Evolutionary conservation across 1,140 invertebrate genomes (phyloP).

Genomic region (Panagrolaimus sp.): DNA sequence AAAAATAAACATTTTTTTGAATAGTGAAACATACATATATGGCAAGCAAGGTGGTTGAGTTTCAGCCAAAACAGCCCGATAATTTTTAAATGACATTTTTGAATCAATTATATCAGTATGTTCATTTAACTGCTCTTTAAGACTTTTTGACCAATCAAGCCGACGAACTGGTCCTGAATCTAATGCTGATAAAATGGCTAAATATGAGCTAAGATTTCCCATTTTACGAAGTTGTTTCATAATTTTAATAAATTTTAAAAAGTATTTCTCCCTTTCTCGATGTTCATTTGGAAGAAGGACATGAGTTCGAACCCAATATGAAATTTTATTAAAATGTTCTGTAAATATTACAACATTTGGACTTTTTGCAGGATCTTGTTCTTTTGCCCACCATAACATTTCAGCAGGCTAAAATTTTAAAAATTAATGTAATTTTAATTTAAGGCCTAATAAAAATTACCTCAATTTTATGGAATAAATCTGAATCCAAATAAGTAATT

Average conservation of each 20-base stretch:
- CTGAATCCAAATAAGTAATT: slow-evolving; percentile 92
- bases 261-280: slow-evolving; percentile 88
- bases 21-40: slow-evolving; percentile 70
- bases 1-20: background rate
- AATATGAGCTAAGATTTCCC: slow-evolving; percentile 96
- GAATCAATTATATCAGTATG: slow-evolving; percentile 92
- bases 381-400: slow-evolving; percentile 88
- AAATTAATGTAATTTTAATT: slow-evolving; percentile 13
- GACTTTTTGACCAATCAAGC: slow-evolving; percentile 84
- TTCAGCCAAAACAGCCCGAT: slow-evolving; percentile 83
- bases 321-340: slow-evolving; percentile 99
- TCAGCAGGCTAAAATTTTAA: slow-evolving; percentile 68
- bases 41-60: slow-evolving; percentile 94
- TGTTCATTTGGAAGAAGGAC: slow-evolving; percentile 76
- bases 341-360: slow-evolving; percentile 94
- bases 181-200: slow-evolving; percentile 87
- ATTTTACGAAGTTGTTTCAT: slow-evolving; percentile 89
- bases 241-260: slow-evolving; percentile 94
- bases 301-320: slow-evolving; percentile 83
- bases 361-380: slow-evolving; percentile 91
- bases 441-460: slow-evolving; percentile 62
- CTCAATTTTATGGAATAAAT: slow-evolving; percentile 91
- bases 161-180: slow-evolving; percentile 89
- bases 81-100: slow-evolving; percentile 86
- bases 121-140: slow-evolving; percentile 77